These are phyloP conservation scores for Nephotettix cincticeps DNA, from an alignment of 1,140 invertebrate genomes.

Conservation along the genomic window DNA sequence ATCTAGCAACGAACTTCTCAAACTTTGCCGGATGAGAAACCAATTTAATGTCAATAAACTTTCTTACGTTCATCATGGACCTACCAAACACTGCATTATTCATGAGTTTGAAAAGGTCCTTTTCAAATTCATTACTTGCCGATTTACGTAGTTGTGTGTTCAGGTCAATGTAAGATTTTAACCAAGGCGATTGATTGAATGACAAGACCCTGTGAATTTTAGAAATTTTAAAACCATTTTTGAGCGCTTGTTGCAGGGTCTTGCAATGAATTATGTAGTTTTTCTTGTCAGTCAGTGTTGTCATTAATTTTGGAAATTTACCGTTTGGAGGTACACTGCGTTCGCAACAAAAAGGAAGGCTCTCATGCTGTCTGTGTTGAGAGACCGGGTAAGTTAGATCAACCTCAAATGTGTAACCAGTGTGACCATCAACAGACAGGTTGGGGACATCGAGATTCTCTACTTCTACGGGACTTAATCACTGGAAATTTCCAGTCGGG, in stretches of 20 bases:
- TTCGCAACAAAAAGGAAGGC: not conserved
- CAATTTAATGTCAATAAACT: slow-evolving; percentile 41
- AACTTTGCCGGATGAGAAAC: slow-evolving; percentile 22
- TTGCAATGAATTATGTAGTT: slow-evolving; percentile 42
- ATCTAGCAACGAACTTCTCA: slow-evolving; percentile 12
- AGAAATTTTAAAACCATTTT: slow-evolving; percentile 40
- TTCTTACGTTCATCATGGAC: slow-evolving; percentile 43
- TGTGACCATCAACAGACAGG: too few relatives aligned
- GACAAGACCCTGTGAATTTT: slow-evolving; percentile 43
- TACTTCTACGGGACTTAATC: too few relatives aligned
- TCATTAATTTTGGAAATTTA: slow-evolving; percentile 21
- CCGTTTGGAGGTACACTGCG: not conserved
- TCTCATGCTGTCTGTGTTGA: not conserved
- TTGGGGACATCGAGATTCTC: too few relatives aligned
- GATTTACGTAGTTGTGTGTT: slow-evolving; percentile 40
- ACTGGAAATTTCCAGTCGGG: too few relatives aligned
- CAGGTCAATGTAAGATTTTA: slow-evolving; percentile 43
- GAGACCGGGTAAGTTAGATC: not conserved
- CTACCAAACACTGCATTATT: slow-evolving; percentile 45
- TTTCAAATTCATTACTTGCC: slow-evolving; percentile 43
- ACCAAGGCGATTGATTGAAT: slow-evolving; percentile 43
- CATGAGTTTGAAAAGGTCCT: slow-evolving; percentile 45
- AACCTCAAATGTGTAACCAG: not conserved
- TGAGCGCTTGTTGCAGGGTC: slow-evolving; percentile 15
- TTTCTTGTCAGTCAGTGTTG: slow-evolving; percentile 24